phyloP scores from a whole-genome alignment of 2,888 invertebrate species.

The Drosophila falleni region DNA sequence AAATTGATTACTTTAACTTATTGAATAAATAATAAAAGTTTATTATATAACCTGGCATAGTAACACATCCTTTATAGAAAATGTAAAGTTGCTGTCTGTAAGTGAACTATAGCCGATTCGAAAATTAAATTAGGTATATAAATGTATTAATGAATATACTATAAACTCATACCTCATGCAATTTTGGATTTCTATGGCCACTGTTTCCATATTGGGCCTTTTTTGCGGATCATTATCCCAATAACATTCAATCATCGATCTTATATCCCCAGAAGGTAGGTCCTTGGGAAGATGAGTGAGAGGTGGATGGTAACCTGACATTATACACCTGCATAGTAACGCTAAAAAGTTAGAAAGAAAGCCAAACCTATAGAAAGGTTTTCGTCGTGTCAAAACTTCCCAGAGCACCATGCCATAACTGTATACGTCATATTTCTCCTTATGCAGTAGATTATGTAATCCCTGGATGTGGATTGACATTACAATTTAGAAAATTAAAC shows the following conservation, averaged over 20 bases:
- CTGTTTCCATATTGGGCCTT: conserved; percentile 6
- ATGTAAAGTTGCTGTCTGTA: not conserved
- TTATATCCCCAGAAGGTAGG: not conserved
- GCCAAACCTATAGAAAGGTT: not conserved
- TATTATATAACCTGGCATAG: not conserved
- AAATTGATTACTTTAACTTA: not conserved
- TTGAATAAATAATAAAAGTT: too few species aligned
- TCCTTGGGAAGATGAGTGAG: not conserved
- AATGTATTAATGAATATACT: not conserved
- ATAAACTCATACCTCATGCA: not conserved
- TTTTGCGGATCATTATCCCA: not conserved
- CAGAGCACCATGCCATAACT: conserved; percentile 23
- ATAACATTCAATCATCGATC: conserved; percentile 5
- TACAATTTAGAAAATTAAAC: not conserved
- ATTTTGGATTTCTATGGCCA: not conserved
- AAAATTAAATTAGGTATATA: not conserved
- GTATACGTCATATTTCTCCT: conserved; percentile 15
- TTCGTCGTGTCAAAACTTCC: conserved; percentile 12
- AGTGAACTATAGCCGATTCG: not conserved
- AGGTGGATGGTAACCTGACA: not conserved
- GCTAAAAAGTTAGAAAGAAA: not conserved
- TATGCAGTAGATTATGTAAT: not conserved
- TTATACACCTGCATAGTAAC: not conserved
- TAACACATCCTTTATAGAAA: not conserved
- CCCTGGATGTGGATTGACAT: not conserved